phyloP scores from a whole-genome alignment of 1,140 invertebrate genomes.

The Drosophila mayri region DNA sequence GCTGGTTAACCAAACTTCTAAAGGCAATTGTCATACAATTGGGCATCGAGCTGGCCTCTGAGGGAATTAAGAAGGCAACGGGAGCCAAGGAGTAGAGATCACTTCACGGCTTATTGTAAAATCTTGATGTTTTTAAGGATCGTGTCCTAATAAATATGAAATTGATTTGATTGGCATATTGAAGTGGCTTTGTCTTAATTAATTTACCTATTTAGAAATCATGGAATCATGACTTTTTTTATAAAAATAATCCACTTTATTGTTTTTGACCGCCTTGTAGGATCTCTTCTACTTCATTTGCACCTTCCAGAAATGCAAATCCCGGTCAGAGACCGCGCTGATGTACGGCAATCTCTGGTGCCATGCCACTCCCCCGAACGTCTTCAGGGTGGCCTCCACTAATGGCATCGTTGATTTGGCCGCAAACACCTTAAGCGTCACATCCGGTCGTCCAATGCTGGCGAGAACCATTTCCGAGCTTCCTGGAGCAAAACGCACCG shows the following conservation, averaged over 20 bases:
- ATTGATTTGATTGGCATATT: neutral
- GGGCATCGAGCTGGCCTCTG: neutral
- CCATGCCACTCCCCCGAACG: constrained; percentile 88
- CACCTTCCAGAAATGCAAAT: constrained; percentile 88
- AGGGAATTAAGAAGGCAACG: neutral
- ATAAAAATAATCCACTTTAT: constrained; percentile 11
- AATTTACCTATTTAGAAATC: too few relatives aligned
- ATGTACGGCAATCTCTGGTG: constrained; percentile 88
- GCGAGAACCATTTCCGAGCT: constrained; percentile 87
- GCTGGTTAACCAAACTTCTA: neutral
- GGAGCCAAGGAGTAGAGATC: neutral
- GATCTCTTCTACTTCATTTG: constrained; percentile 85
- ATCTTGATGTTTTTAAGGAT: neutral
- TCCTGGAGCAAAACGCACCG: constrained; percentile 86
- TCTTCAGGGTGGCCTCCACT: constrained; percentile 85
- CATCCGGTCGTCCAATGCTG: constrained; percentile 87
- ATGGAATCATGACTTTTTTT: too few relatives aligned
- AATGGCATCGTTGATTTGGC: constrained; percentile 86
- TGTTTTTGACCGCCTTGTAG: constrained; percentile 1
- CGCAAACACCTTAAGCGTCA: constrained; percentile 87
- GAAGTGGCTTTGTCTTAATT: neutral
- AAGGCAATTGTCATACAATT: neutral
- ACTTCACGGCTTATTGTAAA: neutral
- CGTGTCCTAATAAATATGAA: neutral
- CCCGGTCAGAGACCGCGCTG: constrained; percentile 87